phyloP scores from a whole-genome alignment of 2,888 invertebrate genomes.

The Dioctria linearis region DNA sequence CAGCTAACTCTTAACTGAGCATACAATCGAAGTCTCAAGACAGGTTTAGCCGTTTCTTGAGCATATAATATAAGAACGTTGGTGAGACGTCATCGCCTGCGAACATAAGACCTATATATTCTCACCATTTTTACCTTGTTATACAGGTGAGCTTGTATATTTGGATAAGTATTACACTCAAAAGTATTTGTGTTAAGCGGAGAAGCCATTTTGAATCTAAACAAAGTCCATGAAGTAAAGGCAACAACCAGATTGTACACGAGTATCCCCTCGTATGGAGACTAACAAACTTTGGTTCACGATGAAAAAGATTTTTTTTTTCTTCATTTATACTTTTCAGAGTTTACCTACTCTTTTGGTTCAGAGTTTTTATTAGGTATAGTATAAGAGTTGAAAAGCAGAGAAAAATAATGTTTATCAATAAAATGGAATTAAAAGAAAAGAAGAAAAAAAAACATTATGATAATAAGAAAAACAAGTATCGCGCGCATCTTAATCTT shows the following conservation, averaged over 20 bases:
- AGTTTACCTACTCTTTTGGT: too few species aligned
- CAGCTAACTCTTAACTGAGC: slow-evolving; percentile 54
- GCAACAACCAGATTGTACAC: not conserved
- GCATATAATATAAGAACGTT: slow-evolving; percentile 24
- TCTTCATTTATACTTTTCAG: too few species aligned
- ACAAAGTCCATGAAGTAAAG: not conserved
- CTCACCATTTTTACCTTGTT: not conserved
- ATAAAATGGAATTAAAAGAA: too few species aligned
- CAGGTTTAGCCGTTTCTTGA: slow-evolving; percentile 44
- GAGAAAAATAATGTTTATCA: too few species aligned
- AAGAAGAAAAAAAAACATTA: too few species aligned
- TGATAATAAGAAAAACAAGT: too few species aligned
- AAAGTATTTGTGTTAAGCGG: slow-evolving; percentile 1
- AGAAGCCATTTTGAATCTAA: slow-evolving; percentile 21
- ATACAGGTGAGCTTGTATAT: slow-evolving; percentile 19
- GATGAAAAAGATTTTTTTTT: too few species aligned
- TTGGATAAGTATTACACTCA: not conserved
- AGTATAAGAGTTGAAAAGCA: too few species aligned
- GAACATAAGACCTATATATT: not conserved
- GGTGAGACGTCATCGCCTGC: slow-evolving; percentile 3
- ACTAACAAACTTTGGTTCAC: too few species aligned
- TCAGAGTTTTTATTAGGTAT: too few species aligned
- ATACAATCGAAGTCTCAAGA: slow-evolving; percentile 47
- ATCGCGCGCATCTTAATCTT: too few species aligned
- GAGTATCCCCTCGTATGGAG: too few species aligned